Base-by-base conservation (phyloP, 2,113 vertebrate genomes). In the Pterocles orientalis region DNA sequence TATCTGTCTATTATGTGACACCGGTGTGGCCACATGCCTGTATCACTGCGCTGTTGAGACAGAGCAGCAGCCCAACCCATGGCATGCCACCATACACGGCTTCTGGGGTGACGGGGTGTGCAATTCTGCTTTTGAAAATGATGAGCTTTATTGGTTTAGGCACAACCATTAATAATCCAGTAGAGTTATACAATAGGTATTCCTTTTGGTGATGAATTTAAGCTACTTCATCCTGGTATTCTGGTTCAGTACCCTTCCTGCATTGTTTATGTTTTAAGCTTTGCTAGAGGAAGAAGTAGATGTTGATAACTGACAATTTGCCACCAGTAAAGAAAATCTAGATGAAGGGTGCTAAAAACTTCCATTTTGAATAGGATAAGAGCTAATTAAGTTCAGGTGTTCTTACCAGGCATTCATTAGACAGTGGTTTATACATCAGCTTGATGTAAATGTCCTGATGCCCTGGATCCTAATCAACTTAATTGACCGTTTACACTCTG, bases 381-480 rank as follows among this genome's bases (percentile, higher is more conserved):
- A 72, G 33, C 79, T 88, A 92, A 87, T 91, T 85, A 92, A 72
- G 14, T 77, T 69, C 61, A 70, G 53, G 5, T 65, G 85, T 60
- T 91, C 53, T 33, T 85, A 43, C 53, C 70, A 86, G 62, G 41
- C 18, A 54, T 85, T 87, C 58, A 69, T 88, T 96, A 79, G 23
- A 31, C 28, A 73, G 34, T 18, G 29, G 56, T 83, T 92, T 80
- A 58, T 72, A 50, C 13, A 29, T 39, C 3, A 14, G 18, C 47
- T 88, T 90, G n/a, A 18, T 83, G 43, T 56, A 80, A 86, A 92
- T 28, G 24, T 56, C 64, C 64, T 60, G 69, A 54, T 33, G 28
- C 14, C 24, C 5, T 50, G 17, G 56, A 75, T 60, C 29, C 50
- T 86, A 75, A 94, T 45, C 65, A 80, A 45, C 51, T 58, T 87